Conservation (phyloP, 2,113 vertebrate genomes). For the Conger conger region DNA sequence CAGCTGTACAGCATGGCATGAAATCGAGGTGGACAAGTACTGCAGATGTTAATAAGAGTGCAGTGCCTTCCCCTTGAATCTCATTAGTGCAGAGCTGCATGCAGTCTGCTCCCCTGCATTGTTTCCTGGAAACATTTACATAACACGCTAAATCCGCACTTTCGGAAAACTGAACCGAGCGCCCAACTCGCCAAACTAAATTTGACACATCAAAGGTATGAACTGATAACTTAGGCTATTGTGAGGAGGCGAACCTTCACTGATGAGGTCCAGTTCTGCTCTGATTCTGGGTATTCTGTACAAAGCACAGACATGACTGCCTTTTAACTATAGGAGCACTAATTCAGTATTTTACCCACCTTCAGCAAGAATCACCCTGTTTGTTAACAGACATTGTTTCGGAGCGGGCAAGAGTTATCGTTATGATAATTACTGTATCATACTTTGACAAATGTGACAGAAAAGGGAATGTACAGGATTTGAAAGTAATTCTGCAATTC, state of each 20-base stretch:
- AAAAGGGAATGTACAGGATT: too few relatives aligned
- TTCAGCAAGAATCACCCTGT: background rate
- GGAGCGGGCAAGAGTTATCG: background rate
- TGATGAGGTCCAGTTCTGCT: background rate
- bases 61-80: conserved; percentile 46
- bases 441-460: too few relatives aligned
- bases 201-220: background rate
- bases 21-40: conserved; percentile 55
- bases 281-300: background rate
- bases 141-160: background rate
- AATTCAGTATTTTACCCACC: background rate
- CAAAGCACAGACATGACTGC: background rate
- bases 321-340: background rate
- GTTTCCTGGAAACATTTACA: conserved; percentile 30
- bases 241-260: background rate
- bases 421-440: background rate
- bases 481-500: too few relatives aligned
- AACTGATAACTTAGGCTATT: background rate
- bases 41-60: conserved; percentile 49
- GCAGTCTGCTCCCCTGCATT: conserved; percentile 37
- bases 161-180: conserved; percentile 3
- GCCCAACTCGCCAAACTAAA: background rate
- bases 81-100: conserved; percentile 40
- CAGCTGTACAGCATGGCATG: conserved; percentile 46
- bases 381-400: background rate